Base-by-base conservation (phyloP, 2,888 invertebrate species). In the Syrphus vitripennis region DNA sequence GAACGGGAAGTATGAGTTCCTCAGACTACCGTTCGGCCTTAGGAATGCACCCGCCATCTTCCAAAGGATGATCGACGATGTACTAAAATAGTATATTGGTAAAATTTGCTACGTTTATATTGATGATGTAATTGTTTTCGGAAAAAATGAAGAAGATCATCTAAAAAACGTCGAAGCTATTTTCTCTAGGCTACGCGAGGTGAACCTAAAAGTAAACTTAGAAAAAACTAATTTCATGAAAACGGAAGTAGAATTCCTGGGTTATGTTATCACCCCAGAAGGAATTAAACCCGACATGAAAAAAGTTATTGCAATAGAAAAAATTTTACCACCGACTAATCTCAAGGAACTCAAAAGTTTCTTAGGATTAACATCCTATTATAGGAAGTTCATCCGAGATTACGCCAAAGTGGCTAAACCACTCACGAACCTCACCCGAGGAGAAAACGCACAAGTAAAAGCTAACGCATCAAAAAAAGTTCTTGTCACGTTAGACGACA, bases 81-180 rank as follows among this genome's bases (percentile, higher is more conserved):
- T 69, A 0, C 74, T 78, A n/a, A n/a, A n/a, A n/a, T n/a, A n/a
- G n/a, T n/a, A n/a, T n/a, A n/a, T n/a, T n/a, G n/a, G n/a, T n/a
- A n/a, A n/a, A n/a, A n/a, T n/a, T n/a, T n/a, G n/a, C n/a, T n/a
- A n/a, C 4, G 45, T 45, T 9, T 45, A 87, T 31, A 86, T 87
- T n/a, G 87, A 88, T 26, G 88, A 88, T 26, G 82, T 87, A 1
- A 88, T 88, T 7, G 61, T 88, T 19, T 87, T 81, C 61, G 84
- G 78, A 14, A 76, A 70, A 19, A 21, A 9, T 21, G 45, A 45
- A 45, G 19, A 16, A 9, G 19, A 79, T 21, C 87, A 86, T 37
- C 21, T 86, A 2, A 10, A 57, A 42, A 84, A 86, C 16, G 19
- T 87, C 12, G 59, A 69, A 37, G 76, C 37, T 16, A 67, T 83